phyloP scores from a whole-genome alignment of 1,140 invertebrate species.

The Myzus persicae region DNA sequence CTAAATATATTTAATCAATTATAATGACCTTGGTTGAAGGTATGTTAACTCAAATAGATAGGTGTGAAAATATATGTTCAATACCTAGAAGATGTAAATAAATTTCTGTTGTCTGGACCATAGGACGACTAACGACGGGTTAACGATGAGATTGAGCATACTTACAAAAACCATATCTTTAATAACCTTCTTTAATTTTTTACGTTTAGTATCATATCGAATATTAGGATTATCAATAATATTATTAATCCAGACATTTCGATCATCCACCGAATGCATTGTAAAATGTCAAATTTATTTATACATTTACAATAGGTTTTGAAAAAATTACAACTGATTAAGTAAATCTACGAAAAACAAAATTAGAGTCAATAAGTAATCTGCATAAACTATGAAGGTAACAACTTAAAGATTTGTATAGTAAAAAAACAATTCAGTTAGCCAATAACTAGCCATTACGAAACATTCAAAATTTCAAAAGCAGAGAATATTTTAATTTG shows the following conservation, averaged over 20 bases:
- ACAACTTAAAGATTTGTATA: neutral
- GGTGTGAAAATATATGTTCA: neutral
- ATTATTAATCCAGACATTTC: neutral
- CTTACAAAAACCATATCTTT: constrained; percentile 30
- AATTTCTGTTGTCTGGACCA: fast-evolving
- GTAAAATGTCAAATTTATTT: neutral
- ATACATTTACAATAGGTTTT: neutral
- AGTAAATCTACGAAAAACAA: neutral
- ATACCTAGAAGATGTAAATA: neutral
- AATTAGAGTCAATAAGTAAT: neutral
- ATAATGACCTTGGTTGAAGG: neutral
- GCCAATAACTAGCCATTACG: no score
- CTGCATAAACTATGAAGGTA: neutral
- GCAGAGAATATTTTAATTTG: no score
- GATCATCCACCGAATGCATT: neutral
- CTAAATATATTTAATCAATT: neutral
- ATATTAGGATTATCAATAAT: neutral
- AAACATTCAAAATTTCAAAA: no score
- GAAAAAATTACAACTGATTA: neutral
- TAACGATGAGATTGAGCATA: neutral
- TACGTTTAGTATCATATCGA: neutral
- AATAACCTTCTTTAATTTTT: neutral
- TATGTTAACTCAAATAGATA: neutral
- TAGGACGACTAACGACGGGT: neutral
- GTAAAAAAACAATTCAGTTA: neutral